These are phyloP conservation scores for Seriola aureovittata DNA, from an alignment of 2,113 vertebrate genomes.

Conservation along the genomic window DNA sequence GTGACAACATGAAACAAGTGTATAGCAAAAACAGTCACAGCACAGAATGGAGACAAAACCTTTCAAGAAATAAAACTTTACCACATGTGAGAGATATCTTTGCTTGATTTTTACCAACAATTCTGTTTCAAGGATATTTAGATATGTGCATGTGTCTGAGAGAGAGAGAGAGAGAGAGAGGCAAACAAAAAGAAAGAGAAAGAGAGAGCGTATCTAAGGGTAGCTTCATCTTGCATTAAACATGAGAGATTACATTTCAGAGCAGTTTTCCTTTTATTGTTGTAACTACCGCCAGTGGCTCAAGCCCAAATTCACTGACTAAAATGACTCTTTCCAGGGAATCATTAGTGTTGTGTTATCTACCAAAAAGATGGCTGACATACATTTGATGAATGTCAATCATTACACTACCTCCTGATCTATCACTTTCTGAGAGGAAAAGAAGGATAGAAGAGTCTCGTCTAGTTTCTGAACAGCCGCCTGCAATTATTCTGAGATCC, in stretches of 20 bases:
- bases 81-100: not conserved
- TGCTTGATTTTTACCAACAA: not conserved
- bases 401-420: not conserved
- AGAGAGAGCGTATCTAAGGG: not conserved
- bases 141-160: not conserved
- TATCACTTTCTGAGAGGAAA: not conserved
- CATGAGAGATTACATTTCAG: not conserved
- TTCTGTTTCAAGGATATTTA: conserved; percentile 1
- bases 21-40: not conserved
- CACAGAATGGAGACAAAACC: not conserved
- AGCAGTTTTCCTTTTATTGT: conserved; percentile 2
- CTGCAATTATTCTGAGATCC: conserved; percentile 39
- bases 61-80: not conserved
- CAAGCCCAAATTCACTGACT: not conserved
- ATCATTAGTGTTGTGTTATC: no score
- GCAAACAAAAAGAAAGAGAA: not conserved
- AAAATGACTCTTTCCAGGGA: not conserved
- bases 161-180: no score
- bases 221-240: not conserved
- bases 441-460: not conserved
- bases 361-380: not conserved
- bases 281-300: not conserved
- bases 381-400: conserved; percentile 2
- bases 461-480: conserved; percentile 24
- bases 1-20: conserved; percentile 7